Conservation (phyloP, 2,888 invertebrate species). For the Criorhina ranunculi region DNA sequence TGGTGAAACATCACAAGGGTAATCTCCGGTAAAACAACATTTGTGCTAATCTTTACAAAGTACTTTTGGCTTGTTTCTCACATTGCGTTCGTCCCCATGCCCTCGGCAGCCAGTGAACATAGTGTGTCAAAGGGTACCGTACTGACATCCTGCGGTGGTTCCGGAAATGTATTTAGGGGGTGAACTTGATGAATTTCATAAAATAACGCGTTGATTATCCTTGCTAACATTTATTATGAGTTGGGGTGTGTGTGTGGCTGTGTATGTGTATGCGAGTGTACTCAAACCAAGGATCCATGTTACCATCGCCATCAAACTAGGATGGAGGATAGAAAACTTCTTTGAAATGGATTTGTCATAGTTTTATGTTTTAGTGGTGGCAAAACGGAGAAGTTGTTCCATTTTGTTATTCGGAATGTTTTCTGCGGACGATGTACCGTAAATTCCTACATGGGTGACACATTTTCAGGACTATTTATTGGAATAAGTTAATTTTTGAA, state of each 20-base stretch:
- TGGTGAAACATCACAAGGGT: constrained; percentile 76
- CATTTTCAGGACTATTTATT: constrained; percentile 41
- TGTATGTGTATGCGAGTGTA: constrained; percentile 1
- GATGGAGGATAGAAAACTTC: constrained; percentile 11
- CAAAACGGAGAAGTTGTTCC: background rate
- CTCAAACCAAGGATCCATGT: constrained; percentile 40
- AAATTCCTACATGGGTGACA: background rate
- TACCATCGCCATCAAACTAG: constrained; percentile 33
- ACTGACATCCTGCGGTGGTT: constrained; percentile 33
- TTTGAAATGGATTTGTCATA: constrained; percentile 65
- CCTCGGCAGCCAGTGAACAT: constrained; percentile 1
- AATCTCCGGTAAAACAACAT: constrained; percentile 77
- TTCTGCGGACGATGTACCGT: constrained; percentile 22
- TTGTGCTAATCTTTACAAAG: constrained; percentile 76
- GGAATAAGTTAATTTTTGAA: constrained; percentile 50
- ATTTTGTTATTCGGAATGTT: constrained; percentile 27
- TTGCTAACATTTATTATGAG: constrained; percentile 70
- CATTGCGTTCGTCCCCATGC: constrained; percentile 34
- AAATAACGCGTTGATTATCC: constrained; percentile 75
- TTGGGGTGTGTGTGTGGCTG: background rate
- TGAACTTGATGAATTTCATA: constrained; percentile 75
- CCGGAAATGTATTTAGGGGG: constrained; percentile 49
- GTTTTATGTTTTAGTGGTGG: constrained; percentile 32
- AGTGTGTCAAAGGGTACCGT: constrained; percentile 57
- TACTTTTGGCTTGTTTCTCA: constrained; percentile 73